Percentiles rank a stretch among this genome's conserved stretches.
Evolutionary conservation across 2,888 invertebrate genomes (phyloP).

Genomic region (Chymomyza caudatula): DNA sequence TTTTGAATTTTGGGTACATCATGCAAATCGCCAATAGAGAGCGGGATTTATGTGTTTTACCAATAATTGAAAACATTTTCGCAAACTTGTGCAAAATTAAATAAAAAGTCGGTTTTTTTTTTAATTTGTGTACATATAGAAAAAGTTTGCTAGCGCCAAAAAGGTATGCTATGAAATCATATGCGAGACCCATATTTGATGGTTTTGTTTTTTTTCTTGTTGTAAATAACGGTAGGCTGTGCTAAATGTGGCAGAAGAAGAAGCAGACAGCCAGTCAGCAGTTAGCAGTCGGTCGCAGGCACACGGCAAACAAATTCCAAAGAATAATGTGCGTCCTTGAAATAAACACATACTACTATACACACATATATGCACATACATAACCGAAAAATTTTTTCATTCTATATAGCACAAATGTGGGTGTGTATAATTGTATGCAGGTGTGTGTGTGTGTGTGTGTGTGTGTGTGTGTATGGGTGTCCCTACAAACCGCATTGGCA

Average conservation of each 20-base stretch:
- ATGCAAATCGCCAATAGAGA: neutral
- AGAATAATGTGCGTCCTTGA: slow-evolving; percentile 38
- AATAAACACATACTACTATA: slow-evolving; percentile 12
- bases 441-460: slow-evolving; percentile 16
- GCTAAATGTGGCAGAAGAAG: neutral
- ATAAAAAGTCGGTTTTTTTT: slow-evolving; percentile 25
- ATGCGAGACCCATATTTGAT: neutral
- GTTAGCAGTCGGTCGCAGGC: neutral
- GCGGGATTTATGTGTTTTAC: slow-evolving; percentile 3
- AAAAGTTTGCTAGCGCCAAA: slow-evolving; percentile 14
- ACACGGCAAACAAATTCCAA: slow-evolving; percentile 13
- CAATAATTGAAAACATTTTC: slow-evolving; percentile 36
- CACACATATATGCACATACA: slow-evolving; percentile 19
- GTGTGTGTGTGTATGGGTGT: neutral
- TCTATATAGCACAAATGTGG: slow-evolving; percentile 7
- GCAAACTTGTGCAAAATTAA: slow-evolving; percentile 39
- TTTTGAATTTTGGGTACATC: slow-evolving; percentile 46
- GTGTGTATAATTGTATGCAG: neutral
- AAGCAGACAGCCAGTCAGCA: neutral
- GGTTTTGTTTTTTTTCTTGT: neutral
- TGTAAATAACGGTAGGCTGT: neutral
- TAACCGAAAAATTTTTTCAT: slow-evolving; percentile 36
- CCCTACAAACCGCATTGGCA: neutral
- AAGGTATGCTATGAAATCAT: slow-evolving; percentile 41
- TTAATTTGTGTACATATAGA: slow-evolving; percentile 12